phyloP scores from a whole-genome alignment of 2,797 vertebrate species.

The Micropoecilia bifurca region DNA sequence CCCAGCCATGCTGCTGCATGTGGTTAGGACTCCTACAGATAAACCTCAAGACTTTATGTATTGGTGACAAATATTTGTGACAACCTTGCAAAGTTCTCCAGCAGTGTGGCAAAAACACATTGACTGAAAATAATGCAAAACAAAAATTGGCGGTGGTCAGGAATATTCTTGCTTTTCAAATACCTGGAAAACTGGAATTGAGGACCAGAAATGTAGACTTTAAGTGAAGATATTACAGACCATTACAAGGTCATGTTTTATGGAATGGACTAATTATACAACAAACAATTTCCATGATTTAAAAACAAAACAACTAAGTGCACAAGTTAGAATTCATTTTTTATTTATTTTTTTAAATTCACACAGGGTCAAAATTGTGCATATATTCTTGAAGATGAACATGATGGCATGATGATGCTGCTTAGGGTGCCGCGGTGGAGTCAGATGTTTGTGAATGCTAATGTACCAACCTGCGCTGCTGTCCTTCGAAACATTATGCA shows the following conservation, averaged over 20 bases:
- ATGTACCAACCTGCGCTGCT: too few relatives aligned
- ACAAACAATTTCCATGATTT: neutral
- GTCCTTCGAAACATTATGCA: too few relatives aligned
- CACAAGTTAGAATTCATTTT: neutral
- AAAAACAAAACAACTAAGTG: neutral
- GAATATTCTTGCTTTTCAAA: neutral
- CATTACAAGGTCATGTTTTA: neutral
- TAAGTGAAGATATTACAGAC: neutral
- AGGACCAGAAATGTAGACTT: neutral
- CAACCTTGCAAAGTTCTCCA: neutral
- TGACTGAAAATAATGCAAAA: neutral
- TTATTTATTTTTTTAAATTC: neutral
- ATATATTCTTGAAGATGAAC: neutral
- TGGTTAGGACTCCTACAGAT: neutral
- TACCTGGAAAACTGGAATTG: neutral
- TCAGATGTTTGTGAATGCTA: too few relatives aligned
- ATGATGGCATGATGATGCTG: too few relatives aligned
- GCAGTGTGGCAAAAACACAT: neutral
- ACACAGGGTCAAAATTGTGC: neutral
- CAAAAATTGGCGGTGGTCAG: too few relatives aligned
- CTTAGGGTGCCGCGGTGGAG: too few relatives aligned
- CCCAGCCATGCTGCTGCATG: neutral
- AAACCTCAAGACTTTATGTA: neutral
- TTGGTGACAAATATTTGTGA: neutral
- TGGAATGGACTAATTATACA: neutral